A percentile compares a stretch with the other conserved stretches of the same genome.
phyloP scores from a whole-genome alignment of 2,113 vertebrate genomes.

The Struthidea cinerea region DNA sequence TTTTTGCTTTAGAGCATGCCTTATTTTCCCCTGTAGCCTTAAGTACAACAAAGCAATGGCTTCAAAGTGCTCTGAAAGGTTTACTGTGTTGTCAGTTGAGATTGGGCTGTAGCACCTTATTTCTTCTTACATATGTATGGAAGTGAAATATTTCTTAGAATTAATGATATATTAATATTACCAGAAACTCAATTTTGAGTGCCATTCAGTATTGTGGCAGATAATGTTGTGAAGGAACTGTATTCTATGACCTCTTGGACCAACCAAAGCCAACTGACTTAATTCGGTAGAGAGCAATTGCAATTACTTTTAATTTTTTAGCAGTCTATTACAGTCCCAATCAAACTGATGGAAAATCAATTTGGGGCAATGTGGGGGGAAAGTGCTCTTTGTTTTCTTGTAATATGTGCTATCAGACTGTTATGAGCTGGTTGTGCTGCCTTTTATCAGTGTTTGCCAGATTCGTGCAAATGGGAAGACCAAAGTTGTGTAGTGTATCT shows the following conservation, averaged over 20 bases:
- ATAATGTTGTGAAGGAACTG: neutral
- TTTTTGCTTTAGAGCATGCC: neutral
- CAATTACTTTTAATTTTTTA: neutral
- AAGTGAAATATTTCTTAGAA: neutral
- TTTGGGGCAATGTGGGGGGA: neutral
- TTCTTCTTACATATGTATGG: neutral
- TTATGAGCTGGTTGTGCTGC: neutral
- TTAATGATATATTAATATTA: neutral
- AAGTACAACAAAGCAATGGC: neutral
- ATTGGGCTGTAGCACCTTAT: neutral
- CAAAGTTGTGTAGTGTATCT: neutral
- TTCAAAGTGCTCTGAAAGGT: neutral
- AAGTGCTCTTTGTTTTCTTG: neutral
- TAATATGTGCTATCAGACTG: neutral
- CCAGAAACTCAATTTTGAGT: neutral
- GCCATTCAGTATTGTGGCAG: neutral
- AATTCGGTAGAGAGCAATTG: neutral
- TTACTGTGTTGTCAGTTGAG: neutral
- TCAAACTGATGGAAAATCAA: neutral
- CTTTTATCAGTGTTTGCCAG: neutral
- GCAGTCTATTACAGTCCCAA: neutral
- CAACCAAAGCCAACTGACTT: neutral
- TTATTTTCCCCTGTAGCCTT: neutral
- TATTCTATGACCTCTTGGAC: neutral
- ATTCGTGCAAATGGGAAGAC: neutral